Percentiles rank a stretch among this genome's conserved stretches.
Conservation (phyloP, 2,113 vertebrate species). For the Egretta garzetta region DNA sequence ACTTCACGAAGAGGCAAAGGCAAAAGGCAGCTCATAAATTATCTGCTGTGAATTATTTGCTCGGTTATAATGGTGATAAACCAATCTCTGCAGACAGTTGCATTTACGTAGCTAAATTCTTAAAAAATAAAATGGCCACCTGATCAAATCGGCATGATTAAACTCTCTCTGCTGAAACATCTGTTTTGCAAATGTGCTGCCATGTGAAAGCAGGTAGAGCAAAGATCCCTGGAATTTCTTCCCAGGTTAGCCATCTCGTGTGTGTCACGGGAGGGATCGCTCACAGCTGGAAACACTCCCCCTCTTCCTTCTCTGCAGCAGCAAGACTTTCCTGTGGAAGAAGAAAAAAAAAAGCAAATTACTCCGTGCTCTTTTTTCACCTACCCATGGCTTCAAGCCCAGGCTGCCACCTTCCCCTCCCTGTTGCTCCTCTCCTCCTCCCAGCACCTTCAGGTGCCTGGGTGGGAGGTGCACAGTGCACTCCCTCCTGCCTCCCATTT, state of each 20-base stretch:
- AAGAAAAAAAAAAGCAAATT: background rate
- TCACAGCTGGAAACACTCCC: background rate
- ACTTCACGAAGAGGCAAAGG: background rate
- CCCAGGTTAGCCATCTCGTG: background rate
- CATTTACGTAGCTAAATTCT: background rate
- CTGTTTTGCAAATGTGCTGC: rapidly evolving
- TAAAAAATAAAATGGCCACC: background rate
- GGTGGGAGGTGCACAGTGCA: background rate
- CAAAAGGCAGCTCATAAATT: constrained; percentile 8
- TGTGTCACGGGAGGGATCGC: background rate
- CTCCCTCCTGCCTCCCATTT: rapidly evolving
- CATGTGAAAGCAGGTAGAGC: background rate
- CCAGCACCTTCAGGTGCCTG: background rate
- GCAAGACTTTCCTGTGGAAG: background rate
- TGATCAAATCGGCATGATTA: background rate
- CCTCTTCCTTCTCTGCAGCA: background rate
- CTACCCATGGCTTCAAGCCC: background rate
- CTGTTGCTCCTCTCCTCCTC: background rate
- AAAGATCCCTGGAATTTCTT: background rate
- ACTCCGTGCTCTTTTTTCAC: background rate
- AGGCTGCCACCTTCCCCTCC: rapidly evolving
- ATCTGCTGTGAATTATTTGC: background rate
- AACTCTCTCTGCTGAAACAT: background rate
- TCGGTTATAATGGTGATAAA: background rate
- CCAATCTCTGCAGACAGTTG: background rate